A percentile compares a stretch with the other conserved stretches of the same genome.
Conservation (phyloP, 2,797 vertebrate species). For the Acanthurus leucopareius region DNA sequence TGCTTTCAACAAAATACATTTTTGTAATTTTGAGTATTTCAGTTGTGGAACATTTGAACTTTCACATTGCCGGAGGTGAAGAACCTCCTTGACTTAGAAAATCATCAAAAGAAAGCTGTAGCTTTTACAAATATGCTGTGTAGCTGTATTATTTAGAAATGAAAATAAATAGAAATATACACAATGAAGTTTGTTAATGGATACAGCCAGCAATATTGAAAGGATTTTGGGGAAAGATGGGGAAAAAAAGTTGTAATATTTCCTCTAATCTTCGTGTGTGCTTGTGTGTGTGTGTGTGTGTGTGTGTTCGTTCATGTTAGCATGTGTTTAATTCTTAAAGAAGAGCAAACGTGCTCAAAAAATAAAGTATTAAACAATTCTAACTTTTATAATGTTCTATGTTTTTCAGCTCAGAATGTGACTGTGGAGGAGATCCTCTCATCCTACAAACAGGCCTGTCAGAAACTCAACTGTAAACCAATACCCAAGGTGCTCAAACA, state of each 20-base stretch:
- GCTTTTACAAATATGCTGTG: neutral
- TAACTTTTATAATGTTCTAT: conserved; percentile 55
- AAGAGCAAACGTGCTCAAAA: conserved; percentile 1
- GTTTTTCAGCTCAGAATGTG: conserved; percentile 92
- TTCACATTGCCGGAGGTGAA: conserved; percentile 2
- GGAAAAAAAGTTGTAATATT: neutral
- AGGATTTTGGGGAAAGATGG: neutral
- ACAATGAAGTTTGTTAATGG: neutral
- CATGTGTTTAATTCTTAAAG: neutral
- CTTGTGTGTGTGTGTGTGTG: too few relatives aligned
- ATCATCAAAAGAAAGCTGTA: neutral
- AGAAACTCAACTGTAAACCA: conserved; percentile 95
- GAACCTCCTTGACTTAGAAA: neutral
- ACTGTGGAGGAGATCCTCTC: conserved; percentile 92
- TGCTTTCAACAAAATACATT: neutral
- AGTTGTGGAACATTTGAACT: conserved; percentile 3
- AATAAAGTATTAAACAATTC: conserved; percentile 2
- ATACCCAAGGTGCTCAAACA: conserved; percentile 94
- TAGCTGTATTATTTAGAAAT: too few relatives aligned
- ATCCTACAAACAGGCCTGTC: conserved; percentile 93
- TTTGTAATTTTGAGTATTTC: conserved; percentile 11
- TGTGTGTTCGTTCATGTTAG: too few relatives aligned
- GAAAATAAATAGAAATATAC: too few relatives aligned
- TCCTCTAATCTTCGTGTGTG: neutral
- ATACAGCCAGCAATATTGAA: neutral